Evolutionary conservation across 2,113 vertebrate genomes (phyloP), one percentile per base, ranked within the genome.

Genomic region (Hippolais icterina): DNA sequence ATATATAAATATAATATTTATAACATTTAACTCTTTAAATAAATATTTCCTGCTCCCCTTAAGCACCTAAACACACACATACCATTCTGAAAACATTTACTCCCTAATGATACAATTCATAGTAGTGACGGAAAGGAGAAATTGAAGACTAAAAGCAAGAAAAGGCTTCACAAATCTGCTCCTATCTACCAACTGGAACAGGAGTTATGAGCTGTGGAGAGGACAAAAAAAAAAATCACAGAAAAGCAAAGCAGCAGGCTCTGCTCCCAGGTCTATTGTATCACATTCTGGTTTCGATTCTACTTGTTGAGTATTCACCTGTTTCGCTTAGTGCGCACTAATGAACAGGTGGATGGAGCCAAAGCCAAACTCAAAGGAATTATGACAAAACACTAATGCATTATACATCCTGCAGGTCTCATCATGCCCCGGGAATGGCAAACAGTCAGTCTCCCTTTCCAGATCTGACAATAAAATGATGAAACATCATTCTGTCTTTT

Each of bases 301-400:
- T 95, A 90, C 97, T 97, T 97, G 97, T 97, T 96, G 87, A 65
- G 94, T 80, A 97, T 97, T 97, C 98, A 98, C 98, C 98, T 98
- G 98, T 98, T 98, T 98, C 97, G 96, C 98, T 98, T 97, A 96
- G 77, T 88, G 87, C 61, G 96, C 97, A 96, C 96, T 98, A 98
- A 98, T 98, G 97, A 98, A 97, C 98, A 98, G 98, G 98, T 98
- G 98, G 96, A 98, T 94, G 89, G 84, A 96, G 96, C 96, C 41
- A 95, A 96, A 97, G 98, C 97, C 98, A 98, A 98, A 98, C 88
- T 97, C 97, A 97, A 98, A 98, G 96, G 96, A 96, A 96, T 96
- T 97, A 98, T 96, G 96, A 97, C 74, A 97, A 87, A 96, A 97
- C 83, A 97, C 85, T 75, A 56, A 85, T 94, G 97, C 94, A 96